Percentiles rank a stretch among this genome's conserved stretches.
Evolutionary conservation across 2,888 invertebrate genomes (phyloP).

Genomic region (Sclerodermus sp.): DNA sequence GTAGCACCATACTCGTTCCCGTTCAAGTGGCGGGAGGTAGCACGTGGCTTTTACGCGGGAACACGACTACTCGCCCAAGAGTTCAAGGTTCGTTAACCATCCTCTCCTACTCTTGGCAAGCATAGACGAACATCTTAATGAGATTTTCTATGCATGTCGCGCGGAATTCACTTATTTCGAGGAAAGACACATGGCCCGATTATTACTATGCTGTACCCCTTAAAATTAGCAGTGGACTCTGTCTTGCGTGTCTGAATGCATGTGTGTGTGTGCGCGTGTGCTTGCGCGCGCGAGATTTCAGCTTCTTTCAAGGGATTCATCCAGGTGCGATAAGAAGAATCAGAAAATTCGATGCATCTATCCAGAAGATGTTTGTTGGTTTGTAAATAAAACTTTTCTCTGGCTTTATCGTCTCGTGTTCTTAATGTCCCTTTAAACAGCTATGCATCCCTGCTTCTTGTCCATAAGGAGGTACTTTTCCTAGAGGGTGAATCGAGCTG

Average conservation of each 20-base stretch:
- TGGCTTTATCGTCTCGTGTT: slow-evolving; percentile 22
- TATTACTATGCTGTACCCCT: no score
- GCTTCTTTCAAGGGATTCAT: no score
- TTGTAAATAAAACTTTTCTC: background rate
- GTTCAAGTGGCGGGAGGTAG: slow-evolving; percentile 20
- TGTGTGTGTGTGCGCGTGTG: no score
- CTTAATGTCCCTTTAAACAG: slow-evolving; percentile 46
- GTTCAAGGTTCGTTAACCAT: slow-evolving; percentile 27
- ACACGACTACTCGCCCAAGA: slow-evolving; percentile 22
- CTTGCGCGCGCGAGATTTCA: no score
- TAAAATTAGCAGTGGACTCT: background rate
- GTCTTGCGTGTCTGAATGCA: no score
- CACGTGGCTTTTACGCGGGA: slow-evolving; percentile 55
- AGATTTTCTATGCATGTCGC: no score
- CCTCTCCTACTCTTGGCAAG: slow-evolving; percentile 6
- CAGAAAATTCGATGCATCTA: no score
- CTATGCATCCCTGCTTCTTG: slow-evolving; percentile 13
- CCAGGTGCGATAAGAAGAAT: no score
- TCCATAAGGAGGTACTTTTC: slow-evolving; percentile 33
- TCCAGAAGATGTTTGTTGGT: no score
- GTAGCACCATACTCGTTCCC: slow-evolving; percentile 33
- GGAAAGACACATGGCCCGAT: no score
- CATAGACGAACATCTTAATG: no score
- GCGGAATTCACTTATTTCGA: no score
- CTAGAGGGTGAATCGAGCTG: slow-evolving; percentile 37